Evolutionary conservation across 2,113 vertebrate genomes (phyloP), one percentile per base, ranked within the genome.

Genomic region (Tringa solitaria): DNA sequence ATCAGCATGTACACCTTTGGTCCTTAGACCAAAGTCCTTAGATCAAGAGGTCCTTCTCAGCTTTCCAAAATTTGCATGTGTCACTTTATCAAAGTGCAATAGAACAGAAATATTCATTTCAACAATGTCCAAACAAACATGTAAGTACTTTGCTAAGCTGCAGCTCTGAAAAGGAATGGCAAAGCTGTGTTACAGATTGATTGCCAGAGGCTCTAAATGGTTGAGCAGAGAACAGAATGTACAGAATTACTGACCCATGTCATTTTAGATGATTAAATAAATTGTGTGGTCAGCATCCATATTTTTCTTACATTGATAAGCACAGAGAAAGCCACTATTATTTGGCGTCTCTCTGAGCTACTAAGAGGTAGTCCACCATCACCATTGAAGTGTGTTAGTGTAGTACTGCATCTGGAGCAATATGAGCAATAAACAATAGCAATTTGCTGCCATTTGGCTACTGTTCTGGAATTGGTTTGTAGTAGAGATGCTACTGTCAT

Each of bases 1-100:
- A 4, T 41, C 50, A 41, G 0, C 0, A 0, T 37, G 10, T 15
- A 8, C 23, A 41, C 3, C 5, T 76, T 59, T 24, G 23, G 21
- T 48, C 48, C 48, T 48, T 48, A 48, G 10, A 48, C 48, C 48
- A 48, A 48, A 75, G 37, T 67, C 8, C 60, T 48, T 20, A 61
- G 8, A 23, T 32, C 3, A 32, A 23, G 16, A 45, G 3, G 4
- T 54, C 8, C 10, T 43, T 59, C 39, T 72, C 51, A 46, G 22
- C 22, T 68, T 72, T 54, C 15, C 20, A 82, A 50, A 82, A 79
- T 75, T 28, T 78, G 3, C 6, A 32, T 20, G 35, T 68, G 5
- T 46, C 26, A 26, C 9, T 45, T 83, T 33, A 23, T 46, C 17
- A 75, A 26, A 32, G 10, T 51, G 43, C 54, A 32, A 51, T 51